These are phyloP conservation scores for Sebastes melanostomus DNA, from an alignment of 2,797 vertebrate species.

Conservation along the genomic window DNA sequence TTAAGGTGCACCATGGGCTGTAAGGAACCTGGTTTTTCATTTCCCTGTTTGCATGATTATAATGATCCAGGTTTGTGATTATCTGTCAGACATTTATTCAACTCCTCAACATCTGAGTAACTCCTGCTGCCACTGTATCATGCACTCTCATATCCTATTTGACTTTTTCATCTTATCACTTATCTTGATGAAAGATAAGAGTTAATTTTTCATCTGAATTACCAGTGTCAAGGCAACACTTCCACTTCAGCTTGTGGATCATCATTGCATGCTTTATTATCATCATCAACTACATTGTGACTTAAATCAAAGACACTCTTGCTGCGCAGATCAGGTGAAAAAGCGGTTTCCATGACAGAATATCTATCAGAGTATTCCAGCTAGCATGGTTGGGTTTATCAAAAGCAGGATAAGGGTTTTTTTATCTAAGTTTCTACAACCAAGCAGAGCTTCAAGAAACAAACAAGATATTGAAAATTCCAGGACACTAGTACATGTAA, in stretches of 20 bases:
- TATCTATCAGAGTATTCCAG: background rate
- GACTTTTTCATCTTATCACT: background rate
- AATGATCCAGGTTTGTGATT: background rate
- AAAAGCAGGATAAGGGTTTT: background rate
- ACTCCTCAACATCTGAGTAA: background rate
- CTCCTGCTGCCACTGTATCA: background rate
- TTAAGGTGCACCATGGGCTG: background rate
- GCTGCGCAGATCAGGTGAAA: background rate
- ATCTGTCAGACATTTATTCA: background rate
- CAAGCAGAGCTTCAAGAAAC: background rate
- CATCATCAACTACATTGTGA: background rate
- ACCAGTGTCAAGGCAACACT: background rate
- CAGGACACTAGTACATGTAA: background rate
- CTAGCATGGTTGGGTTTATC: background rate
- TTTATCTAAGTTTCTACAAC: background rate
- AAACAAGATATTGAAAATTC: background rate
- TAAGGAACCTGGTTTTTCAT: background rate
- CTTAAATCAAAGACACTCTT: background rate
- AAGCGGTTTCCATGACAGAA: background rate
- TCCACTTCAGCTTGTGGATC: background rate
- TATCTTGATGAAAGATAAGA: background rate
- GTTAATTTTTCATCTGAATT: background rate
- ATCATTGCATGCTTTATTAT: background rate
- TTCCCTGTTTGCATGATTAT: background rate
- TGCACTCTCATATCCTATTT: background rate